These are phyloP conservation scores for Ormyrus rosae DNA, from an alignment of 2,888 invertebrate genomes.

Conservation along the genomic window DNA sequence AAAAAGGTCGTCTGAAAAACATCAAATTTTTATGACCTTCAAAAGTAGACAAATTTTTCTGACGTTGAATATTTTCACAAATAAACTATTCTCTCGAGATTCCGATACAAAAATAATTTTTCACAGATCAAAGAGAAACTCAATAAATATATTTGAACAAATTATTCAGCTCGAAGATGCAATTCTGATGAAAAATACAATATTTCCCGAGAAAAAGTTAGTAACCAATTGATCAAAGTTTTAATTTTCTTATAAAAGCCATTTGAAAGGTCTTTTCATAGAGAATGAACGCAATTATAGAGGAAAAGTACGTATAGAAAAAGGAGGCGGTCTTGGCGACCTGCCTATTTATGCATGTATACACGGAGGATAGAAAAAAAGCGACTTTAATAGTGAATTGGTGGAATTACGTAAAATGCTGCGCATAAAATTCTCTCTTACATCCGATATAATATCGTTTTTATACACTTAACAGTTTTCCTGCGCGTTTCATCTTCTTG, in stretches of 20 bases:
- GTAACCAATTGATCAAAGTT: too few relatives aligned
- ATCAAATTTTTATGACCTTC: slow-evolving; percentile 24
- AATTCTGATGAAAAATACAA: too few relatives aligned
- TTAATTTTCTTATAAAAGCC: too few relatives aligned
- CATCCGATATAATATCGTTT: too few relatives aligned
- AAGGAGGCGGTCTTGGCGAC: slow-evolving; percentile 27
- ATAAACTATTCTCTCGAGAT: background rate
- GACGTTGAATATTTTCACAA: background rate
- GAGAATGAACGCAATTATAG: slow-evolving; percentile 11
- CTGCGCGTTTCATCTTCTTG: too few relatives aligned
- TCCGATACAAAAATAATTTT: background rate
- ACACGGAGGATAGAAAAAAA: background rate
- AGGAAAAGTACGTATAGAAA: background rate
- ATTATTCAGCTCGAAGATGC: too few relatives aligned
- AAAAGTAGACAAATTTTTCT: slow-evolving; percentile 4
- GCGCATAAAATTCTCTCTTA: too few relatives aligned
- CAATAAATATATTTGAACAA: too few relatives aligned
- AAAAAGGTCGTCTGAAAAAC: slow-evolving; percentile 22
- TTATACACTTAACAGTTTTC: too few relatives aligned
- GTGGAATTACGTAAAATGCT: background rate
- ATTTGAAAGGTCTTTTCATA: background rate
- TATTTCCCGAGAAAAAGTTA: too few relatives aligned
- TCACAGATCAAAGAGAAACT: too few relatives aligned
- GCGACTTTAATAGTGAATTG: background rate
- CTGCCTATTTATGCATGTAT: slow-evolving; percentile 22